Percentiles rank a stretch among this genome's conserved stretches.
Conservation (phyloP, 2,113 vertebrate genomes). For the Hyperopisus bebe region DNA sequence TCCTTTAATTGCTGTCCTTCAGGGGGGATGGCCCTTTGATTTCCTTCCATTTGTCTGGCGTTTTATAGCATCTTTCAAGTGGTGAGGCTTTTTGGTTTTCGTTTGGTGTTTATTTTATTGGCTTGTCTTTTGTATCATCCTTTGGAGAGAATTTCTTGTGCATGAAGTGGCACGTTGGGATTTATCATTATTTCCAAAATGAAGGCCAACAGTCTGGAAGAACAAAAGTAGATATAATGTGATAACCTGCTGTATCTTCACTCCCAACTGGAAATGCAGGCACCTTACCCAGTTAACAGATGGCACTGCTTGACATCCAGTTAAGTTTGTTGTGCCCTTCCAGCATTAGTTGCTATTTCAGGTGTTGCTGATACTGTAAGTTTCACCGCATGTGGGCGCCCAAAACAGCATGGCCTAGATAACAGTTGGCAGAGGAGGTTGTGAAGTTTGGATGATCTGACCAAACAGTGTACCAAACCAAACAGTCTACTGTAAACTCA, state of each 20-base stretch:
- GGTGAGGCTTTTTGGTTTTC: background rate
- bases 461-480: background rate
- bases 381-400: background rate
- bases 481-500: background rate
- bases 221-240: background rate
- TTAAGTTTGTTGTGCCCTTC: background rate
- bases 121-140: background rate
- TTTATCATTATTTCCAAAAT: background rate
- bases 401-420: slow-evolving; percentile 8
- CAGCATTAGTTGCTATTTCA: slow-evolving; percentile 14
- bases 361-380: background rate
- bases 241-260: background rate
- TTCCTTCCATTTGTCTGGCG: background rate
- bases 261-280: background rate
- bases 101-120: background rate
- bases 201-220: background rate
- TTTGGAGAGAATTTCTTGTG: background rate
- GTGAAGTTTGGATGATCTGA: background rate
- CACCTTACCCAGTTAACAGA: background rate
- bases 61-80: background rate
- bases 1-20: background rate
- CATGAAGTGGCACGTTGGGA: background rate
- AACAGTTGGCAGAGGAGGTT: slow-evolving; percentile 1
- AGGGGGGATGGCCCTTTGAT: background rate
- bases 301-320: background rate